Percentiles rank a stretch among this genome's conserved stretches.
Evolutionary conservation across 2,888 invertebrate species (phyloP).

Genomic region (Tipula vernalis): DNA sequence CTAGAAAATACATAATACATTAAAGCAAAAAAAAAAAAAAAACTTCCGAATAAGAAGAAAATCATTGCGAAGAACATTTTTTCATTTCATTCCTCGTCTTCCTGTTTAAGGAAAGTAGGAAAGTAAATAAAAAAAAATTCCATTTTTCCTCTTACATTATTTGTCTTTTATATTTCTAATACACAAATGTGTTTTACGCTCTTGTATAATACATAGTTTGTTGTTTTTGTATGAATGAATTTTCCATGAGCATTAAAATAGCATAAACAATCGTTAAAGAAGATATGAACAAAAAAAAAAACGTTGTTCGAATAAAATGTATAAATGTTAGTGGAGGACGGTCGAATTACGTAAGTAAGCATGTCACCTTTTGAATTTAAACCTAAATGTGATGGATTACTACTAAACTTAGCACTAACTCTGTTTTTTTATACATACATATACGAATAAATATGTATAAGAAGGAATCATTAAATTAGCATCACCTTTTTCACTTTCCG

Average conservation of each 20-base stretch:
- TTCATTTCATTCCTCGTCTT: neutral
- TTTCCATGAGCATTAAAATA: neutral
- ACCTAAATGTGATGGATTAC: neutral
- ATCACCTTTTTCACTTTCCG: neutral
- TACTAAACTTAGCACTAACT: neutral
- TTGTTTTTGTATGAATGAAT: neutral
- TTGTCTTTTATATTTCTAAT: neutral
- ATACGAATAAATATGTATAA: neutral
- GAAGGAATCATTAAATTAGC: neutral
- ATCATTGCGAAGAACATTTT: neutral
- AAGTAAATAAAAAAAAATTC: neutral
- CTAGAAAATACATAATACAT: neutral
- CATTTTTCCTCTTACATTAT: constrained; percentile 1
- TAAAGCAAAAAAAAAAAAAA: neutral
- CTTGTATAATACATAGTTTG: neutral
- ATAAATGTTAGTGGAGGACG: neutral
- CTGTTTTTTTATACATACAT: neutral
- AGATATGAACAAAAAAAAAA: neutral
- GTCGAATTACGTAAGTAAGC: neutral
- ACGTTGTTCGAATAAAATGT: neutral
- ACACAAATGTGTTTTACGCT: neutral
- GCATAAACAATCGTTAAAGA: neutral
- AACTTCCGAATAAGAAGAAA: neutral
- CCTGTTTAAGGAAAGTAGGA: neutral
- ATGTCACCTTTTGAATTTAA: neutral